Base-by-base conservation (phyloP, 2,888 invertebrate genomes). In the Drosophila ochracea region DNA sequence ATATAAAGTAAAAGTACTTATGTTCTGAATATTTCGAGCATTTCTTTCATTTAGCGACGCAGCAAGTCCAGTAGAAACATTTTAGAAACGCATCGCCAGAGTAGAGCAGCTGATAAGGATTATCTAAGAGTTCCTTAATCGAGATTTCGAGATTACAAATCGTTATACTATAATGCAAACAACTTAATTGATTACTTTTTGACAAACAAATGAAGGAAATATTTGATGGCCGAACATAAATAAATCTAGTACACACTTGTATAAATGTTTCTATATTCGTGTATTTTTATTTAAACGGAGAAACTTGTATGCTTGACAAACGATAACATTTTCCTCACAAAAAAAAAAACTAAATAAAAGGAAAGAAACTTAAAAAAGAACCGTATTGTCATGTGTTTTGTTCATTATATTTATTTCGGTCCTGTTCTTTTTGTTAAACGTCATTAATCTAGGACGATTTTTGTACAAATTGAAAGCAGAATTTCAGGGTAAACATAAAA, bases 221-320 rank as follows among this genome's bases (percentile, higher is more conserved):
- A 57, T 35, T 62, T 52, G 31, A 68, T 50, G n/a, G 52, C 19
- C 50, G 67, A 70, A 57, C 71, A 65, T 76, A 53, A 60, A 41
- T 61, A 58, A 59, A 37, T 62, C 43, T 57, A 55, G 63, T 65
- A 71, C 54, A 43, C 73, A 76, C 50, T 68, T 77, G 72, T 88
- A 83, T 88, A 64, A 76, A 65, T 76, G 79, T 79, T 76, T 79
- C 73, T 75, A 73, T 73, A 71, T 70, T 70, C 82, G 70, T 87
- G 76, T 73, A 80, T 84, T 77, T 83, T 69, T 58, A 76, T 68
- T 79, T 82, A 57, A 82, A 75, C 66, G 60, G 72, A 77, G 59
- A 89, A 75, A 74, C 72, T 79, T 81, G 67, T 82, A 80, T 80
- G 80, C 86, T 89, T 89, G 74, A 75, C 77, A 71, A 72, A 71